These are phyloP conservation scores for Myotis myotis DNA, from an alignment of 2,797 vertebrate species.

Conservation along the genomic window DNA sequence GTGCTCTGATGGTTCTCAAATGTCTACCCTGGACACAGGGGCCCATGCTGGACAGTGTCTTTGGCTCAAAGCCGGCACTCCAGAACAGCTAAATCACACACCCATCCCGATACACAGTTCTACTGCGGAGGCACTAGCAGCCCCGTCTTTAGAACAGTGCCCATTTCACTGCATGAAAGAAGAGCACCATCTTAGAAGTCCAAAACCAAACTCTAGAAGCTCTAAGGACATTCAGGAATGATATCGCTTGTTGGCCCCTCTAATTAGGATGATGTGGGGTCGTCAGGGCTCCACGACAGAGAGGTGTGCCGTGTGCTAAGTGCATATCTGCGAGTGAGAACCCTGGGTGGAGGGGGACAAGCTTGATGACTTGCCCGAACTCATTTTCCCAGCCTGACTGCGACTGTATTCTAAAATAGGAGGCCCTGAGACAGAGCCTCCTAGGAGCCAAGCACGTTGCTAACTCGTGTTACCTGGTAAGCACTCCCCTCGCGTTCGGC, in stretches of 20 bases:
- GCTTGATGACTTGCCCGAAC: background rate
- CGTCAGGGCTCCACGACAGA: background rate
- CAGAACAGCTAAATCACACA: background rate
- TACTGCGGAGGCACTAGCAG: background rate
- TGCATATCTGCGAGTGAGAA: background rate
- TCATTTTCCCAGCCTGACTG: background rate
- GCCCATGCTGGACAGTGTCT: background rate
- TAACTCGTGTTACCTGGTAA: background rate
- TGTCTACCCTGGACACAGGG: background rate
- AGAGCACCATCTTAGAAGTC: background rate
- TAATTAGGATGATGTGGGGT: background rate
- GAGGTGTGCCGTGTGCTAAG: background rate
- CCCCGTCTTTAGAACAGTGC: background rate
- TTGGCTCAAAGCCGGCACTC: background rate
- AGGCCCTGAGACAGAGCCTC: background rate
- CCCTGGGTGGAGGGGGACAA: fast-evolving
- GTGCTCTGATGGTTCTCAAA: background rate
- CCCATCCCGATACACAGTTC: background rate
- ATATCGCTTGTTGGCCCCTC: background rate
- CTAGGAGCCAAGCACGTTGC: background rate
- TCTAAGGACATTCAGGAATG: background rate
- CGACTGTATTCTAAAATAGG: background rate
- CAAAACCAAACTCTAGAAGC: background rate
- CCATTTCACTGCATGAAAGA: background rate
- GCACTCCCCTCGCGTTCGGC: background rate